Percentiles rank a stretch among this genome's conserved stretches.
Conservation (phyloP, 2,888 invertebrate genomes). For the Lydus trimaculatus region DNA sequence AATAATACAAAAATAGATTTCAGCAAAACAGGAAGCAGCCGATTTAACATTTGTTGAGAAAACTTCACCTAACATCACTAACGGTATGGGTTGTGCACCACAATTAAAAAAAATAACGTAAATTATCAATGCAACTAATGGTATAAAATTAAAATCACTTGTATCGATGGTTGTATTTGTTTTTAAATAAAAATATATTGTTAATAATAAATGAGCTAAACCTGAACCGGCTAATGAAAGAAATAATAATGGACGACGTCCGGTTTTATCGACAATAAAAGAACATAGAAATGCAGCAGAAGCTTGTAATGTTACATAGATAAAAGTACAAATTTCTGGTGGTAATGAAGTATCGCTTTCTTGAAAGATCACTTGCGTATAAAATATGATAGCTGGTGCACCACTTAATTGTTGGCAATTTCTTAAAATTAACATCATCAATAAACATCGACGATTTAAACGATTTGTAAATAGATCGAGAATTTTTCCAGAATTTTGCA, state of each 20-base stretch:
- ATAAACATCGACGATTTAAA: background rate
- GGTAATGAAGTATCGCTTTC: slow-evolving; percentile 58
- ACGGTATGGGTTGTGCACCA: slow-evolving; percentile 64
- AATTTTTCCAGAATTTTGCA: background rate
- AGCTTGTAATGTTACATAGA: slow-evolving; percentile 63
- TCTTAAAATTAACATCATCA: slow-evolving; percentile 8
- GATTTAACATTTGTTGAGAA: slow-evolving; percentile 66
- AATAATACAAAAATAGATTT: slow-evolving; percentile 62
- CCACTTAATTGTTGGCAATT: slow-evolving; percentile 64
- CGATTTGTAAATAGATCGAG: slow-evolving; percentile 4
- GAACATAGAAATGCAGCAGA: slow-evolving; percentile 65
- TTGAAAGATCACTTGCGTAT: slow-evolving; percentile 64
- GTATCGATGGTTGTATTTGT: slow-evolving; percentile 54
- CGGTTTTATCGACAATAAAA: slow-evolving; percentile 66
- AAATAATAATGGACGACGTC: slow-evolving; percentile 64
- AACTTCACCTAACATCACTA: slow-evolving; percentile 63
- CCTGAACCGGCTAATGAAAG: slow-evolving; percentile 61
- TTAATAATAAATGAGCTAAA: slow-evolving; percentile 58
- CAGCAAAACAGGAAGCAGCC: slow-evolving; percentile 65
- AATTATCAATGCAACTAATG: slow-evolving; percentile 59
- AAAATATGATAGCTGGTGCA: slow-evolving; percentile 69
- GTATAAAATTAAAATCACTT: slow-evolving; percentile 56
- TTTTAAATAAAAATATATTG: slow-evolving; percentile 61
- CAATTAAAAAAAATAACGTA: slow-evolving; percentile 63
- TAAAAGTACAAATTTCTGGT: slow-evolving; percentile 51